Conservation (phyloP, 2,888 invertebrate species). For the Tyria jacobaeae region DNA sequence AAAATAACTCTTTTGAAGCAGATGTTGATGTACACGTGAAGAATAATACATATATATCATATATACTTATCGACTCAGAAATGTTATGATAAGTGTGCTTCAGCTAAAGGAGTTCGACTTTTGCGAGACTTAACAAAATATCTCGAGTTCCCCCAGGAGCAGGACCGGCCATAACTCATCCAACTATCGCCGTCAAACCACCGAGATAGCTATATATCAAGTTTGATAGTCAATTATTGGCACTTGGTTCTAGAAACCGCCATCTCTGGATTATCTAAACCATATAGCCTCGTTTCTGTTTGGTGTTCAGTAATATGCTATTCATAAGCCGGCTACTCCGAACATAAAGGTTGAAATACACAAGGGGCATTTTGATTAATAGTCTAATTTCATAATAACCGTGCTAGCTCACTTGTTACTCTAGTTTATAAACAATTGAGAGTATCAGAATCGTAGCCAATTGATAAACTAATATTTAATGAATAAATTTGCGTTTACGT, state of each 20-base stretch:
- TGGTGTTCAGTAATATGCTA: constrained; percentile 68
- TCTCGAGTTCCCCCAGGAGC: constrained; percentile 67
- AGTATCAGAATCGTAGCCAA: constrained; percentile 31
- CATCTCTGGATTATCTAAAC: constrained; percentile 73
- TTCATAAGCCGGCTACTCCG: constrained; percentile 67
- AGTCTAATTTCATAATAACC: constrained; percentile 62
- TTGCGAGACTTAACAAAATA: constrained; percentile 67
- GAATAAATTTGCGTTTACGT: constrained; percentile 19
- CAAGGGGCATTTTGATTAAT: constrained; percentile 60
- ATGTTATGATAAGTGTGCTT: constrained; percentile 48
- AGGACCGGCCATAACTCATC: constrained; percentile 74
- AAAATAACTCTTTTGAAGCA: background rate
- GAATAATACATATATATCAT: no score
- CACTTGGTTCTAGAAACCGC: constrained; percentile 76
- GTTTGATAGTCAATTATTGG: constrained; percentile 85
- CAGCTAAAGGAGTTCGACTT: constrained; percentile 56
- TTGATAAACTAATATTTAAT: no score
- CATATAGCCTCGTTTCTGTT: constrained; percentile 62
- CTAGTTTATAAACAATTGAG: constrained; percentile 41
- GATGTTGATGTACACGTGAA: constrained; percentile 22
- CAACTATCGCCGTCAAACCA: constrained; percentile 76
- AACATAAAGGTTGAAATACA: constrained; percentile 59
- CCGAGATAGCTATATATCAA: constrained; percentile 82
- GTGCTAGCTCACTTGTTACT: constrained; percentile 39
- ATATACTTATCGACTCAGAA: constrained; percentile 32